Percentiles rank a stretch among this genome's conserved stretches.
phyloP scores from a whole-genome alignment of 2,113 vertebrate genomes.

The Psammodynastes pulverulentus region DNA sequence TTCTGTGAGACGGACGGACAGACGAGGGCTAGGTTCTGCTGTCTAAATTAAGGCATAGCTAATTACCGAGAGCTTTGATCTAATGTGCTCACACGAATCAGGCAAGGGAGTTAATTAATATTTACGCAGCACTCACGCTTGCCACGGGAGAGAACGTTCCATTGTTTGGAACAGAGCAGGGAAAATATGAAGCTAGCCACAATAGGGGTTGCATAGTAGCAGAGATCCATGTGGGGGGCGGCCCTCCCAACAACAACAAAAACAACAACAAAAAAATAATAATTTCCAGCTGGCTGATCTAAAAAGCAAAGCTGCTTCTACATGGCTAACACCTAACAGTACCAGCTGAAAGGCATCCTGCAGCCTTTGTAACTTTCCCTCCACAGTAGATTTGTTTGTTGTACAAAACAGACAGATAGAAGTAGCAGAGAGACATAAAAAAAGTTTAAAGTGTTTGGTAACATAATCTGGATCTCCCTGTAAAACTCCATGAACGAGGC shows the following conservation, averaged over 20 bases:
- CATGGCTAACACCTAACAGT: neutral
- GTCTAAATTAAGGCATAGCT: slow-evolving; percentile 41
- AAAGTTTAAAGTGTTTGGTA: neutral
- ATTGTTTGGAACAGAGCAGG: neutral
- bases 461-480: neutral
- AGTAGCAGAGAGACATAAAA: neutral
- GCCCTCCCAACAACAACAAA: neutral
- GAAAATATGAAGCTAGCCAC: neutral
- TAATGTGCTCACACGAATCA: slow-evolving; percentile 29
- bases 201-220: fast-evolving
- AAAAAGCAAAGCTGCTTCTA: neutral
- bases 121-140: slow-evolving; percentile 7
- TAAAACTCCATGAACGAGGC: neutral
- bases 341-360: neutral
- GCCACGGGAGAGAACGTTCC: fast-evolving
- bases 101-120: slow-evolving; percentile 36
- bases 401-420: neutral
- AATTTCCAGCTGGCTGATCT: neutral
- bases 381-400: neutral
- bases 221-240: neutral
- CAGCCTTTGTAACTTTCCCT: neutral
- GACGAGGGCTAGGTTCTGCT: neutral
- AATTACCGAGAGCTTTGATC: slow-evolving; percentile 39
- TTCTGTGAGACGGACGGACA: slow-evolving; percentile 15
- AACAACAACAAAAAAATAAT: neutral